A percentile compares a stretch with the other conserved stretches of the same genome.
Evolutionary conservation across 2,797 vertebrate species (phyloP).

Genomic region (Muscicapa comitata): DNA sequence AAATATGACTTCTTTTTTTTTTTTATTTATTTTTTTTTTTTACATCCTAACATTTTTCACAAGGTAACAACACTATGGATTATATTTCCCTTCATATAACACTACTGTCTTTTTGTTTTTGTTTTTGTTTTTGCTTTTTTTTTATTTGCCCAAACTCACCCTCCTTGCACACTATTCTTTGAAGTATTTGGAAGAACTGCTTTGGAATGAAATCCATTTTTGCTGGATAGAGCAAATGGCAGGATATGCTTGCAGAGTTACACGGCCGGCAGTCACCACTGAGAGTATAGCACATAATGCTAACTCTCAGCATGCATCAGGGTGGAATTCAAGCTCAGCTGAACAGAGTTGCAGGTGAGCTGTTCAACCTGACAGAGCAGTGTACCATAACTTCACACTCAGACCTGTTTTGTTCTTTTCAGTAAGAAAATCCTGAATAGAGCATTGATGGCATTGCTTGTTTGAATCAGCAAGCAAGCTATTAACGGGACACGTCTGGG

Average conservation of each 20-base stretch:
- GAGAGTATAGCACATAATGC: constrained; percentile 16
- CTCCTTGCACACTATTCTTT: not conserved
- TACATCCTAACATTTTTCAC: not conserved
- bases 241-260: constrained; percentile 26
- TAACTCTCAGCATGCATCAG: constrained; percentile 24
- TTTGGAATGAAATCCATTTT: not conserved
- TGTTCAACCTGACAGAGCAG: constrained; percentile 10
- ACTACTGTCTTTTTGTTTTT: not conserved
- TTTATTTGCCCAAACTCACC: not conserved
- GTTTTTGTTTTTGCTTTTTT: not conserved
- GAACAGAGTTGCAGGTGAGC: constrained; percentile 24
- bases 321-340: constrained; percentile 32
- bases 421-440: not conserved
- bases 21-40: too few species aligned
- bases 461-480: constrained; percentile 22
- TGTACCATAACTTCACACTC: constrained; percentile 8
- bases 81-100: not conserved
- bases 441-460: not conserved
- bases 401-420: constrained; percentile 24
- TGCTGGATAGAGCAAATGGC: constrained; percentile 14
- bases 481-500: not conserved
- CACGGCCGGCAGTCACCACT: not conserved
- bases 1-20: too few species aligned
- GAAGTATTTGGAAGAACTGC: not conserved
- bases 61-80: not conserved